These are phyloP conservation scores for Mionectes macconnelli DNA, from an alignment of 2,113 vertebrate species.

Conservation along the genomic window DNA sequence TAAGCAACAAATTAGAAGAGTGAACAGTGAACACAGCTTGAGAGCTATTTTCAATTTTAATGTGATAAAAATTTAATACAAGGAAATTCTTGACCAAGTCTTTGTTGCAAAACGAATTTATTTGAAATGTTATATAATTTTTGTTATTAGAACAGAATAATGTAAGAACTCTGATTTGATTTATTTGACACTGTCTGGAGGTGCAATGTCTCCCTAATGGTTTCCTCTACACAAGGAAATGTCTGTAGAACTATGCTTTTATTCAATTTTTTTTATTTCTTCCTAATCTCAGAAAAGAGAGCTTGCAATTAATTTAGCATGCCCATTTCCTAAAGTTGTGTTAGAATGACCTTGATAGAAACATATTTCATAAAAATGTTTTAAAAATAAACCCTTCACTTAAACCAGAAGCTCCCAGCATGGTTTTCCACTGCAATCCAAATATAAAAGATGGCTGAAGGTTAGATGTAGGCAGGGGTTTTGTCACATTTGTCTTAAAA, in stretches of 20 bases:
- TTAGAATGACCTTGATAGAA: background rate
- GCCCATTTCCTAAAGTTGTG: background rate
- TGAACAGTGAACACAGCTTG: background rate
- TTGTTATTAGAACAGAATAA: conserved; percentile 10
- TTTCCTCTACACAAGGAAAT: background rate
- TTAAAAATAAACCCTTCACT: background rate
- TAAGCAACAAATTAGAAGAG: background rate
- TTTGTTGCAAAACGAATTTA: background rate
- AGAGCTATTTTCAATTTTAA: background rate
- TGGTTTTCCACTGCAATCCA: background rate
- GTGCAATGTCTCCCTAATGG: background rate
- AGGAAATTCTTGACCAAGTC: background rate
- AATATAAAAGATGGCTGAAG: background rate
- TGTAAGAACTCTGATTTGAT: background rate
- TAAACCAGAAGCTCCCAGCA: background rate
- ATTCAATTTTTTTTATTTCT: background rate
- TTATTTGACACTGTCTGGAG: background rate
- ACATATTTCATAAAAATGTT: background rate
- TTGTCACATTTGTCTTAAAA: background rate
- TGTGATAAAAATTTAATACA: background rate
- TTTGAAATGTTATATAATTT: background rate
- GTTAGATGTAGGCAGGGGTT: background rate
- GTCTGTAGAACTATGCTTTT: background rate
- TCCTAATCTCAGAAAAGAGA: background rate
- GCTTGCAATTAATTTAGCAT: background rate